Evolutionary conservation across 2,888 invertebrate genomes (phyloP).

Genomic region (Oligia fasciuncula): DNA sequence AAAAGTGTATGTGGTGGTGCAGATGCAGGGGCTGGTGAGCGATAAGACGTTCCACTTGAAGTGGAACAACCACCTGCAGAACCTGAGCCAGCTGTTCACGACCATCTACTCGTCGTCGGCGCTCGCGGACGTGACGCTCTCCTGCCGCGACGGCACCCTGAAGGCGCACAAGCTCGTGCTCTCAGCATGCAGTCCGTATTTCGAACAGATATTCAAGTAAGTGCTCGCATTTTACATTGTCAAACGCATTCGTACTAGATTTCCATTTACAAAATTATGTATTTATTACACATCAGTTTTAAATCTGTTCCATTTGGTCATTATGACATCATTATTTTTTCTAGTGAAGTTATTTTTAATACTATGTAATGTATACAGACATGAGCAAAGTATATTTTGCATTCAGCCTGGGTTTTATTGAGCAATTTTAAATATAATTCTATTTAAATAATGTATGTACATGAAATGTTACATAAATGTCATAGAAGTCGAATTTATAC

Average conservation of each 20-base stretch:
- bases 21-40: constrained; percentile 91
- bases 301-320: constrained; percentile 79
- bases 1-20: constrained; percentile 86
- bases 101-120: constrained; percentile 92
- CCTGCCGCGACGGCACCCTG: constrained; percentile 93
- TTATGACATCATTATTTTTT: constrained; percentile 86
- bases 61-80: constrained; percentile 94
- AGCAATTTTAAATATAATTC: constrained; percentile 54
- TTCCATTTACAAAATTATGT: constrained; percentile 57
- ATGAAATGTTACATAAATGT: constrained; percentile 73
- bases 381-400: constrained; percentile 72
- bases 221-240: constrained; percentile 66
- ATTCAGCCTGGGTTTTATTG: constrained; percentile 62
- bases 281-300: constrained; percentile 62
- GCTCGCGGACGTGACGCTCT: constrained; percentile 92
- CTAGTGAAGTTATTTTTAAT: constrained; percentile 81
- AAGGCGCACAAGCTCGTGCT: constrained; percentile 93
- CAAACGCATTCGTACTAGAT: constrained; percentile 45
- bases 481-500: constrained; percentile 65
- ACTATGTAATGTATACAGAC: constrained; percentile 75
- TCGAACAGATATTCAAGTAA: constrained; percentile 93
- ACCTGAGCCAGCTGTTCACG: constrained; percentile 92
- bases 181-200: constrained; percentile 94
- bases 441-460: constrained; percentile 43
- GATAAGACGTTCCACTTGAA: constrained; percentile 92